Percentiles rank a stretch among this genome's conserved stretches.
Evolutionary conservation across 2,113 vertebrate genomes (phyloP).

Genomic region (Corythornis vintsioides): DNA sequence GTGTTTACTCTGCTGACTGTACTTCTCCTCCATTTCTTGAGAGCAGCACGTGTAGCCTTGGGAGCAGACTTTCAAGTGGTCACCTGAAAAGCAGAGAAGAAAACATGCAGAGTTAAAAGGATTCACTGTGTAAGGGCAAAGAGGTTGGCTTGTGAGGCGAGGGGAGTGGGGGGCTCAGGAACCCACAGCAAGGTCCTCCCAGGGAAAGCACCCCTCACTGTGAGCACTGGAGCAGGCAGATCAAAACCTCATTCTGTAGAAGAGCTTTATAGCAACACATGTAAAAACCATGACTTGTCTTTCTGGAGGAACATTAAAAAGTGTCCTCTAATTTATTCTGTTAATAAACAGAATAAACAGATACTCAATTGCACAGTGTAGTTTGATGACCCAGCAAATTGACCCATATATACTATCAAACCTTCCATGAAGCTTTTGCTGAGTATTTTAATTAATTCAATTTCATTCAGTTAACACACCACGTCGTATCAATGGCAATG

Average conservation of each 20-base stretch:
- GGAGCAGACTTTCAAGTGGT: conserved; percentile 92
- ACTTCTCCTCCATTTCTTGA: conserved; percentile 96
- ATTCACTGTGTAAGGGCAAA: background rate
- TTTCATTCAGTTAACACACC: background rate
- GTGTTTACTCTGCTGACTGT: conserved; percentile 89
- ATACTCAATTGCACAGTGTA: background rate
- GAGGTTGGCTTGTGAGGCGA: rapidly evolving
- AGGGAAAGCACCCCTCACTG: rapidly evolving
- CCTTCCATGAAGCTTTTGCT: background rate
- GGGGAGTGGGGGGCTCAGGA: background rate
- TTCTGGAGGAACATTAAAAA: background rate
- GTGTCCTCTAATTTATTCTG: background rate
- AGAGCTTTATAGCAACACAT: background rate
- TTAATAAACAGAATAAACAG: background rate
- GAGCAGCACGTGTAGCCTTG: conserved; percentile 96
- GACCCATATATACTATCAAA: background rate
- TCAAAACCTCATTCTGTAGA: background rate
- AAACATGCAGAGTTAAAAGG: background rate
- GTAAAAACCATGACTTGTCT: background rate
- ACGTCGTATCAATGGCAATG: background rate
- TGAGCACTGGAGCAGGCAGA: rapidly evolving
- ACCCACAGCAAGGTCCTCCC: background rate
- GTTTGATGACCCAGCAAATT: background rate
- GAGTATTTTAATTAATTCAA: background rate
- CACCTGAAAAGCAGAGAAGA: conserved; percentile 79